Conservation (phyloP, 2,888 invertebrate species). For the Synanthedon myopaeformis region DNA sequence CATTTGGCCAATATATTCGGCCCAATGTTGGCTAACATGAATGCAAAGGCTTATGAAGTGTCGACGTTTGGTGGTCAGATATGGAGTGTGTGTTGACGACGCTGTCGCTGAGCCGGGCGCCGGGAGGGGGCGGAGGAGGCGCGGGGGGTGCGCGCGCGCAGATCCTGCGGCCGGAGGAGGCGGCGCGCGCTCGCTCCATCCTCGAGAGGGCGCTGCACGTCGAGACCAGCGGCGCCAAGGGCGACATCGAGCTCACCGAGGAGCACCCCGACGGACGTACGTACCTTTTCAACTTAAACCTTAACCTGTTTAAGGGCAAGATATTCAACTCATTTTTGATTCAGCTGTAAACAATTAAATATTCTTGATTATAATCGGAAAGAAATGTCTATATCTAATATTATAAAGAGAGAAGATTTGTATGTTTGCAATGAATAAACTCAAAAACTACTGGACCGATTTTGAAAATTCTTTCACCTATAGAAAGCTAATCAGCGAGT, state of each 20-base stretch:
- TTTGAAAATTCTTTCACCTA: too few relatives aligned
- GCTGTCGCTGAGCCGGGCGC: slow-evolving; percentile 79
- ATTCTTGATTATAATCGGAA: too few relatives aligned
- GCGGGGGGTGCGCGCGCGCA: slow-evolving; percentile 32
- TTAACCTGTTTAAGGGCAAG: neutral
- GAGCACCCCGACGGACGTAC: slow-evolving; percentile 89
- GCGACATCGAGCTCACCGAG: slow-evolving; percentile 73
- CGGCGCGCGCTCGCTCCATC: slow-evolving; percentile 83
- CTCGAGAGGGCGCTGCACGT: slow-evolving; percentile 85
- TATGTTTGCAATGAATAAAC: too few relatives aligned
- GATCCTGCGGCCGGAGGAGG: slow-evolving; percentile 79
- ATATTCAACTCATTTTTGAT: too few relatives aligned
- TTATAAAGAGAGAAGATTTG: too few relatives aligned
- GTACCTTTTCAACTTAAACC: slow-evolving; percentile 19
- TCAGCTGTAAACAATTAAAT: too few relatives aligned
- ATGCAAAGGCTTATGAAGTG: too few relatives aligned
- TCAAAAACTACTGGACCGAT: too few relatives aligned
- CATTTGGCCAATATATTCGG: too few relatives aligned
- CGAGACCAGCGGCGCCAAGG: slow-evolving; percentile 78
- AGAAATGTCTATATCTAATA: too few relatives aligned
- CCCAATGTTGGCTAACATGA: too few relatives aligned
- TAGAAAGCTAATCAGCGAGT: too few relatives aligned
- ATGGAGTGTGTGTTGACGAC: slow-evolving; percentile 92
- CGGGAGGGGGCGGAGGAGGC: slow-evolving; percentile 66
- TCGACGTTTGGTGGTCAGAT: slow-evolving; percentile 50